Evolutionary conservation across 2,113 vertebrate species (phyloP), one percentile per base, ranked within the genome.

Genomic region (Notarius lentiginosus): DNA sequence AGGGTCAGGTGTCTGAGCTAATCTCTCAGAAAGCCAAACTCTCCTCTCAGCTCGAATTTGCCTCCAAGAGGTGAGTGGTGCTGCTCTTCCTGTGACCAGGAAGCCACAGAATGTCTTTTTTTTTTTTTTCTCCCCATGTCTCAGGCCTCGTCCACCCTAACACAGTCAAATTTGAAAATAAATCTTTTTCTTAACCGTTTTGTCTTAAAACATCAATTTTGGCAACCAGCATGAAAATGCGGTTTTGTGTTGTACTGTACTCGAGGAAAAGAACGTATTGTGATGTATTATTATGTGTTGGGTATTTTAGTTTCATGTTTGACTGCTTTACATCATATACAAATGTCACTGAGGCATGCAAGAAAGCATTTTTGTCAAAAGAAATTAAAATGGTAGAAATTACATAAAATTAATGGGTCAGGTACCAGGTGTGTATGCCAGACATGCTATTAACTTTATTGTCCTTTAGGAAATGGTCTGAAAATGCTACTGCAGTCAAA

Each of bases 1-100:
- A 98, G 88, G 96, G 95, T 55, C 96, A 98, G 92, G 94, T 98
- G 84, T 96, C 96, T 18, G 96, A 98, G 51, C 89, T 99, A 65
- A 94, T 95, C n/a, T 97, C 97, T 70, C 97, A 97, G 86, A 97
- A 96, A 15, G 96, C 97, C 79, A 98, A 97, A 91, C 94, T 98
- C 58, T 96, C 97, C 24, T 97, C 98, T 0, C 97, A 99, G 66
- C 94, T 99, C 17, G 97, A 99, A 87, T 99, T 99, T 91, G 96
- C 96, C 86, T 97, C 95, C 88, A 99, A 98, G 92, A 95, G 98
- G 98, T 99, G 92, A 91, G 91, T 14, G 7, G 1, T 47, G 0
- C 34, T 79, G 47, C 2, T 20, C 20, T 86, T 22, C 5, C 27
- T 41, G 10, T 4, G 4, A 63, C 7, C 72, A 41, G 65, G 5